These are phyloP conservation scores for Eremobia ochroleuca DNA, from an alignment of 2,888 invertebrate genomes.

Conservation along the genomic window DNA sequence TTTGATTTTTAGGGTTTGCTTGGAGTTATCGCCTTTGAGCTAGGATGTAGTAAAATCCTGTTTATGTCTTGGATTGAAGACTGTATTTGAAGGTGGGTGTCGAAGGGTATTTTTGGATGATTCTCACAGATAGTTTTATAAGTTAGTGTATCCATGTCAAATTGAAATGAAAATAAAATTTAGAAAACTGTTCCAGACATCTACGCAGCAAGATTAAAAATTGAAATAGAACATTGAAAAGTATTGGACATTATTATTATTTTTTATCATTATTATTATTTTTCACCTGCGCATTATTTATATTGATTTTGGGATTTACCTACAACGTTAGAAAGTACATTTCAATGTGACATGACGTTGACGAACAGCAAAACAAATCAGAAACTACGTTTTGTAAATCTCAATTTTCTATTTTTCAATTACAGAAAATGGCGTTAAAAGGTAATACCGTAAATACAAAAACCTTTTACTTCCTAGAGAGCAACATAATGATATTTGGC, in stretches of 20 bases:
- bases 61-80: slow-evolving; percentile 43
- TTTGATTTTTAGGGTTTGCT: slow-evolving; percentile 66
- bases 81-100: slow-evolving; percentile 28
- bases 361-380: background rate
- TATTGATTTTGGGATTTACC: background rate
- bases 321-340: background rate
- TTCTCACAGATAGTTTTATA: background rate
- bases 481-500: slow-evolving; percentile 49
- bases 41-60: slow-evolving; percentile 60
- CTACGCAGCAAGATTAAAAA: background rate
- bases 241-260: no score
- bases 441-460: slow-evolving; percentile 27
- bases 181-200: background rate
- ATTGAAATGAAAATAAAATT: slow-evolving; percentile 2
- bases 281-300: background rate
- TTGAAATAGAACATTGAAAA: background rate
- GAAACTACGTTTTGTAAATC: background rate
- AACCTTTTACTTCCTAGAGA: slow-evolving; percentile 32
- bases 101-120: slow-evolving; percentile 9
- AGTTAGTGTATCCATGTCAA: background rate
- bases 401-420: slow-evolving; percentile 5
- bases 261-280: no score
- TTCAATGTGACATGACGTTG: background rate
- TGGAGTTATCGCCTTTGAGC: slow-evolving; percentile 59
- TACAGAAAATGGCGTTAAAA: background rate